phyloP scores from a whole-genome alignment of 2,888 invertebrate genomes.

The Volucella bombylans region DNA sequence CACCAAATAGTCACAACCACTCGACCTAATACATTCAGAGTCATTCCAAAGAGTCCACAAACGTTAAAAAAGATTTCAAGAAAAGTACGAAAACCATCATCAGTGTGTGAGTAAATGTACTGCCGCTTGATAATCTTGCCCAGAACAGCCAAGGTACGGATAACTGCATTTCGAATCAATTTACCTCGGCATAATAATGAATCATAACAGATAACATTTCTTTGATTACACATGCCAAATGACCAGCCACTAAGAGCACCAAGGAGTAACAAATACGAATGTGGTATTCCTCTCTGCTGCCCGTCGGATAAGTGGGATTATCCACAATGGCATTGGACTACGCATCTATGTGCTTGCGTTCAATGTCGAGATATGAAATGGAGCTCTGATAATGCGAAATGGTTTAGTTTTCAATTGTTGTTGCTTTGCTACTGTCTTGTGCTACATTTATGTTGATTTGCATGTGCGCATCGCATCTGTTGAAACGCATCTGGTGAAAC shows the following conservation, averaged over 20 bases:
- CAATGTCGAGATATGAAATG: constrained; percentile 49
- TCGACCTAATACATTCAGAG: neutral
- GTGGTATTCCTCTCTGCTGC: neutral
- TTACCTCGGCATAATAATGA: constrained; percentile 64
- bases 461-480: constrained; percentile 30
- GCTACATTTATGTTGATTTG: constrained; percentile 52
- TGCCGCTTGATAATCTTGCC: constrained; percentile 24
- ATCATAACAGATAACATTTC: constrained; percentile 71
- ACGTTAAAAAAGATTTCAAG: neutral
- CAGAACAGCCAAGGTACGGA: constrained; percentile 19
- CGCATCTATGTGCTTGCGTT: constrained; percentile 21
- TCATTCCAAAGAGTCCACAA: neutral
- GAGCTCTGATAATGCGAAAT: constrained; percentile 56
- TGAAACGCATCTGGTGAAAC: neutral
- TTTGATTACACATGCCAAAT: constrained; percentile 60
- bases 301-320: neutral
- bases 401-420: constrained; percentile 29
- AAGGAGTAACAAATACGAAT: neutral
- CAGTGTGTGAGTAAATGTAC: neutral
- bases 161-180: constrained; percentile 65
- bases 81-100: constrained; percentile 15
- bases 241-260: constrained; percentile 18
- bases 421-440: constrained; percentile 39
- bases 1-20: constrained; percentile 10
- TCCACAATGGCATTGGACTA: constrained; percentile 10